Conservation (phyloP, 2,113 vertebrate species). For the Paraplagusia blochii region DNA sequence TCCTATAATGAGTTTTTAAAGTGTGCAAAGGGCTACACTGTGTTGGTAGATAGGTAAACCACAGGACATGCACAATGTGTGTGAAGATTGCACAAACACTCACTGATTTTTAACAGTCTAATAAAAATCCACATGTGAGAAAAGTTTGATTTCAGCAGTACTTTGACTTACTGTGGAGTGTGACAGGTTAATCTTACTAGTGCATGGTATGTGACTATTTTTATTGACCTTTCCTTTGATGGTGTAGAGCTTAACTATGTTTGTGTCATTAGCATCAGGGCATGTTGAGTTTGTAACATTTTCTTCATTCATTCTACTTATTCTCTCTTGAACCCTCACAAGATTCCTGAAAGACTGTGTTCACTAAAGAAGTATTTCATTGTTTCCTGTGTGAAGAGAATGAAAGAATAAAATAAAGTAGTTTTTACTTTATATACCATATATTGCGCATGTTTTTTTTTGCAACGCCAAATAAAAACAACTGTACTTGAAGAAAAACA, state of each 20-base stretch:
- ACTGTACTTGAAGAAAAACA: no score
- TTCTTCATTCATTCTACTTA: constrained; percentile 26
- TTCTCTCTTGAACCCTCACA: constrained; percentile 58
- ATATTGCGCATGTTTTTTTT: no score
- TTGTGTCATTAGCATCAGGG: constrained; percentile 62
- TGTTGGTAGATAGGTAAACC: constrained; percentile 48
- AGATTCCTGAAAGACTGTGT: constrained; percentile 70
- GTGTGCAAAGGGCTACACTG: constrained; percentile 73
- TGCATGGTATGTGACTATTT: constrained; percentile 47
- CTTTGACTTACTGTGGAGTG: constrained; percentile 30
- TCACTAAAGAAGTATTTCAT: constrained; percentile 72
- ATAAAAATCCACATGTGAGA: not conserved
- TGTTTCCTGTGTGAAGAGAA: constrained; percentile 71
- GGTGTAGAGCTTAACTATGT: constrained; percentile 34
- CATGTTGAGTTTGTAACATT: constrained; percentile 69
- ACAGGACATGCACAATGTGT: constrained; percentile 17
- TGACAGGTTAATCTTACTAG: constrained; percentile 48
- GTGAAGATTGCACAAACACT: constrained; percentile 1
- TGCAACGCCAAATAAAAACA: no score
- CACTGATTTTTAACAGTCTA: not conserved
- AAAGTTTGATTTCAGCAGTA: no score
- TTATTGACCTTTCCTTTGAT: constrained; percentile 24
- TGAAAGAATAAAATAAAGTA: constrained; percentile 79
- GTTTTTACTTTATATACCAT: constrained; percentile 67
- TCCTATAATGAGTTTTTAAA: constrained; percentile 26